A percentile compares a stretch with the other conserved stretches of the same genome.
phyloP scores from a whole-genome alignment of 2,113 vertebrate species.

The Gadus chalcogrammus region DNA sequence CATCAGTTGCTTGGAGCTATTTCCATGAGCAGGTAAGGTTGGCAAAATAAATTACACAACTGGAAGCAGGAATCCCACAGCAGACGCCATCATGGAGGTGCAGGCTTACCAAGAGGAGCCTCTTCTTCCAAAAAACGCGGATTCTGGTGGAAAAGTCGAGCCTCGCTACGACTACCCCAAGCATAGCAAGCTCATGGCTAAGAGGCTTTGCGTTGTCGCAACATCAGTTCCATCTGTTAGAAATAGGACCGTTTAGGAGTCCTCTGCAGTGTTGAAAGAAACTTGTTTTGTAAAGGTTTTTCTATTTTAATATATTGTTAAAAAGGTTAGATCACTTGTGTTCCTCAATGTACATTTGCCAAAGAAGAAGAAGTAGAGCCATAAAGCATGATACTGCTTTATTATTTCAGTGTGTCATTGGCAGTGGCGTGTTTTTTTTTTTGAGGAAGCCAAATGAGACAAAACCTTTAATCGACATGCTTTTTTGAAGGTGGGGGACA shows the following conservation, averaged over 20 bases:
- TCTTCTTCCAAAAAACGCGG: constrained; percentile 21
- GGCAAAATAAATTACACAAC: background rate
- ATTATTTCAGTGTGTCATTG: no score
- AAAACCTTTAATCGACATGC: no score
- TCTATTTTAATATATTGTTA: no score
- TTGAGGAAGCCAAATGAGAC: no score
- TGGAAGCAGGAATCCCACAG: constrained; percentile 15
- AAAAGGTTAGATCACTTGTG: constrained; percentile 7
- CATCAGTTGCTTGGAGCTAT: background rate
- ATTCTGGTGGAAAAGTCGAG: constrained; percentile 14
- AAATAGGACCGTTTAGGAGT: no score
- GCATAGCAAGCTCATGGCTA: constrained; percentile 17
- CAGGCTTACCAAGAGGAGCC: constrained; percentile 18
- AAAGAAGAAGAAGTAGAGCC: background rate
- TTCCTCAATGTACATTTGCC: constrained; percentile 27
- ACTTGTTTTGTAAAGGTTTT: no score
- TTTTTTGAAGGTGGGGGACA: no score
- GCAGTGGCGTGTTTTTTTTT: no score
- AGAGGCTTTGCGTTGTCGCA: constrained; percentile 21
- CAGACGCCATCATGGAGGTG: constrained; percentile 22
- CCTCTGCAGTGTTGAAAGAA: no score
- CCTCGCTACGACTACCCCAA: constrained; percentile 6
- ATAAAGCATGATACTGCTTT: no score
- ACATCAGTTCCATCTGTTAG: background rate
- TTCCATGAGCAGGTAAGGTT: constrained; percentile 16